Conservation (phyloP, 2,888 invertebrate genomes). For the Drosophila putrida region DNA sequence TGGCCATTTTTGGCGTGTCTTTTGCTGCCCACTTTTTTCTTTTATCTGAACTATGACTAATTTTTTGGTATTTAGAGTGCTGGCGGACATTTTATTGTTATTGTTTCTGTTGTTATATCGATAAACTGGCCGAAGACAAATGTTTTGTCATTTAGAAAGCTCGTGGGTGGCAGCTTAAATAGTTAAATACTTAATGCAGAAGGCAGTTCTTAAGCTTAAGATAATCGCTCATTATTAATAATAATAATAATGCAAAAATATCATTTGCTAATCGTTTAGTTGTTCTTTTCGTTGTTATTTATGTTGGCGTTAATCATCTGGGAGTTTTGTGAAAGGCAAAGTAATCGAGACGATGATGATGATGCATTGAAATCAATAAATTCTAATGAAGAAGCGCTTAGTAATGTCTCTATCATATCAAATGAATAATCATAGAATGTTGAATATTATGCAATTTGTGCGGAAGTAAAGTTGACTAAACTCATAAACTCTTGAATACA, state of each 20-base stretch:
- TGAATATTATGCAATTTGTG: constrained; percentile 37
- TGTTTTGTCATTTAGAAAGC: constrained; percentile 41
- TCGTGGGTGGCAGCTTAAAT: constrained; percentile 66
- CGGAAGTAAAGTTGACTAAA: constrained; percentile 49
- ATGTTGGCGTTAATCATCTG: constrained; percentile 61
- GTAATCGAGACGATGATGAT: constrained; percentile 37
- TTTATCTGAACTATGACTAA: constrained; percentile 72
- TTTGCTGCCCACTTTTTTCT: constrained; percentile 27
- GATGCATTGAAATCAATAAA: constrained; percentile 49
- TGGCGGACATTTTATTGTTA: constrained; percentile 44
- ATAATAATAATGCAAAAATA: constrained; percentile 57
- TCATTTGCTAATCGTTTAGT: constrained; percentile 58
- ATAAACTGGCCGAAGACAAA: constrained; percentile 55
- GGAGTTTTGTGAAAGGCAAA: constrained; percentile 73
- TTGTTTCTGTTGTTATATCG: constrained; percentile 35
- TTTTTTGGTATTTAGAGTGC: constrained; percentile 74
- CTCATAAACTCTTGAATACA: constrained; percentile 39
- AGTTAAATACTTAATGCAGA: constrained; percentile 10
- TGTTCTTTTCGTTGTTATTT: constrained; percentile 38
- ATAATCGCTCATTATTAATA: constrained; percentile 62
- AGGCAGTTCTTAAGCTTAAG: constrained; percentile 21
- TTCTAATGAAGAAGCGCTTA: constrained; percentile 48
- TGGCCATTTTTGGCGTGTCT: constrained; percentile 58
- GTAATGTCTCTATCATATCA: constrained; percentile 27
- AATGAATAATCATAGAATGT: constrained; percentile 39